Evolutionary conservation across 1,140 invertebrate species (phyloP), one percentile per base, ranked within the genome.

Genomic region (Zaprionus lachaisei): DNA sequence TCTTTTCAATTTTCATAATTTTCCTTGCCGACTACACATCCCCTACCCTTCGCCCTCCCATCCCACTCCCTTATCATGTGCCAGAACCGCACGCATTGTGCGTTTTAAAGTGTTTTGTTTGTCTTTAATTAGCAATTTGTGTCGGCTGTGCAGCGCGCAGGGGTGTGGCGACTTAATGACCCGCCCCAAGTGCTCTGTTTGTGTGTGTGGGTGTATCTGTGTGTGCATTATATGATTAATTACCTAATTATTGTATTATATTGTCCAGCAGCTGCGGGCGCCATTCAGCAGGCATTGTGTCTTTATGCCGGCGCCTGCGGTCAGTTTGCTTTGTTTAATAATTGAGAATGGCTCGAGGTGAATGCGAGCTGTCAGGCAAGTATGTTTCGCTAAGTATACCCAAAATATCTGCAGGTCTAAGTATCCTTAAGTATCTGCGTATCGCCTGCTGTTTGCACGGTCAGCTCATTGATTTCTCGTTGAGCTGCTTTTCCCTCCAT

Each of bases 241-340:
- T 89, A 83, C 81, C 84, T 80, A 83, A 87, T 87, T 89, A 89
- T 87, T 89, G 70, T 76, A 68, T 83, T 74, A 83, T 79, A 87
- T 87, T 80, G 74, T 77, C 44, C 65, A 56, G 49, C 83, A 74
- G 72, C 77, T 86, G 83, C 15, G 65, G 76, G 41, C 41, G 2
- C 2, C n/a, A 44, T 44, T 44, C 6, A 44, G 41, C 41, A 20
- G 41, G 67, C 57, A 38, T 70, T 76, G 65, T 56, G 56, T 67
- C 75, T 82, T 79, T 55, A 76, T 77, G 76, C 37, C 11, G 47
- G 9, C 14, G 55, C 75, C 67, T 61, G 64, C 56, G 79, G 83
- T 47, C 54, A 70, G 51, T 69, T 72, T 66, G 79, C 54, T 65
- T 67, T 77, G 80, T 82, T 82, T 73, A 86, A 86, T 82, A 72